Conservation (phyloP, 2,113 vertebrate genomes). For the Mellivora capensis region DNA sequence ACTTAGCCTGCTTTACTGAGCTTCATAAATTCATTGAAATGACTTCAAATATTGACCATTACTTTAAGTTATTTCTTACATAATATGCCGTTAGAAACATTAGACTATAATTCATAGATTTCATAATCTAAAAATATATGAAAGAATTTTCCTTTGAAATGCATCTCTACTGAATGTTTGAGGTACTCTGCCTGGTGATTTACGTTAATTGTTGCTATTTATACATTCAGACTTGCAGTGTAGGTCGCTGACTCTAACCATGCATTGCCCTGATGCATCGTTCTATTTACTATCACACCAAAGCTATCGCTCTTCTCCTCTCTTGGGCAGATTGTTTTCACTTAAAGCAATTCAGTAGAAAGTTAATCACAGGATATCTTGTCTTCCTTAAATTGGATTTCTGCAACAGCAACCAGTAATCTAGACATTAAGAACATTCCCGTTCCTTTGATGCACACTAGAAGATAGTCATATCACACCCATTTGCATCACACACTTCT, state of each 20-base stretch:
- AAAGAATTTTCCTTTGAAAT: neutral
- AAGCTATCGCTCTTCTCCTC: neutral
- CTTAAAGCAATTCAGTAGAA: conserved; percentile 36
- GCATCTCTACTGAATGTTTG: neutral
- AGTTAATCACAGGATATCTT: conserved; percentile 49
- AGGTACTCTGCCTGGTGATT: neutral
- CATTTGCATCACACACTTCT: neutral
- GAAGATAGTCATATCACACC: neutral
- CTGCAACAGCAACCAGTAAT: conserved; percentile 27
- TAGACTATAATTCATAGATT: neutral
- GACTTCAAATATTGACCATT: conserved; percentile 34
- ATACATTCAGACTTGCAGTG: neutral
- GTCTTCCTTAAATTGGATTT: conserved; percentile 58
- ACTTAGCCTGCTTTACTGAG: neutral
- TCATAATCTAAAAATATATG: conserved; percentile 24
- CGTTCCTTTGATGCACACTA: neutral
- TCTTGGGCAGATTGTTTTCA: conserved; percentile 4
- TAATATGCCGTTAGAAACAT: conserved; percentile 25
- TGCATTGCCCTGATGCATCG: neutral
- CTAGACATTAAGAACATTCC: neutral
- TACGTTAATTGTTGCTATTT: neutral
- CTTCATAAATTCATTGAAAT: conserved; percentile 27
- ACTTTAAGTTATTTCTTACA: conserved; percentile 22
- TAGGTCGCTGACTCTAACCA: neutral
- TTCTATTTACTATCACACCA: conserved; percentile 22